These are phyloP conservation scores for Thamnaconus septentrionalis DNA, from an alignment of 2,113 vertebrate species.

Conservation along the genomic window DNA sequence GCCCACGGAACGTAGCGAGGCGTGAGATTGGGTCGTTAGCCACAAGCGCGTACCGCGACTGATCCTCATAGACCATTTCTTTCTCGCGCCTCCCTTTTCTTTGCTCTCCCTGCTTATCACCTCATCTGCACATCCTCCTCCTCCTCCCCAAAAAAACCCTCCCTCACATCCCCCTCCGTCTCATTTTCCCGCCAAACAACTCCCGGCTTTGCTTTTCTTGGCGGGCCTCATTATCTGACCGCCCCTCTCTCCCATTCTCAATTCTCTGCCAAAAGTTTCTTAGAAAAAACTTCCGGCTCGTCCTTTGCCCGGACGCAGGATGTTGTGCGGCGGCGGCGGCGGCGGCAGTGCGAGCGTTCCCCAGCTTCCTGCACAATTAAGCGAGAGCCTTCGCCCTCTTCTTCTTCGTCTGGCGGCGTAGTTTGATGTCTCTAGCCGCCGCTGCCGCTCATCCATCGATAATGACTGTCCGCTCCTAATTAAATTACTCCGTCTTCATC, in stretches of 20 bases:
- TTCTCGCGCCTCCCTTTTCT: not conserved
- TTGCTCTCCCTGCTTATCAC: conserved; percentile 11
- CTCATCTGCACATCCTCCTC: conserved; percentile 5
- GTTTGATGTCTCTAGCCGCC: conserved; percentile 60
- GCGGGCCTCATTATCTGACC: too few species aligned
- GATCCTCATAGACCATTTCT: conserved; percentile 29
- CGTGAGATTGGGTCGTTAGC: conserved; percentile 51
- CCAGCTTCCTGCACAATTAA: conserved; percentile 39
- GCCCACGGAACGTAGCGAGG: conserved; percentile 20
- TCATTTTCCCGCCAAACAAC: conserved; percentile 30
- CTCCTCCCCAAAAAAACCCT: not conserved
- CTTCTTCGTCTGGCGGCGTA: conserved; percentile 48
- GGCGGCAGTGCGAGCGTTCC: conserved; percentile 2
- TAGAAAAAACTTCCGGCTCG: conserved; percentile 12
- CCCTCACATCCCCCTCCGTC: conserved; percentile 32
- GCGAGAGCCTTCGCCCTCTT: conserved; percentile 2
- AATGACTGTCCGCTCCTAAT: conserved; percentile 65
- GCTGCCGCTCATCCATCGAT: conserved; percentile 64
- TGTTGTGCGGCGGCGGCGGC: conserved; percentile 1
- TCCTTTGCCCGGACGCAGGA: conserved; percentile 12
- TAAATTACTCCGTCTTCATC: conserved; percentile 69
- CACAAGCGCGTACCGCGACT: conserved; percentile 43
- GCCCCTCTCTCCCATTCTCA: conserved; percentile 34
- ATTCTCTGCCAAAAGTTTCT: conserved; percentile 24
- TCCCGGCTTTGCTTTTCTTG: conserved; percentile 21